Evolutionary conservation across 2,113 vertebrate species (phyloP).

Genomic region (Halichoerus grypus): DNA sequence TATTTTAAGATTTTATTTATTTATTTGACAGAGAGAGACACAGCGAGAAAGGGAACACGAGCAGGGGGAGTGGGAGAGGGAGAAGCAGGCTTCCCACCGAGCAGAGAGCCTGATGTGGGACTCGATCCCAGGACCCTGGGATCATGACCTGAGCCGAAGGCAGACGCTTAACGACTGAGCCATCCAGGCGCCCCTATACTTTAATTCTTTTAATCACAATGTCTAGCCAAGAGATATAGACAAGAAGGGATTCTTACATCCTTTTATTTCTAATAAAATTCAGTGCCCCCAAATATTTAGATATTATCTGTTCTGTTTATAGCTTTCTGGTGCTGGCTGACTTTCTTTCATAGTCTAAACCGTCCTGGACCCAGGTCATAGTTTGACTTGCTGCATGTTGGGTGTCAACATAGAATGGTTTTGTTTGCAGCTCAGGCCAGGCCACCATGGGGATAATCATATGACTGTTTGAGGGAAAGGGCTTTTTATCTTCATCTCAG

Average conservation of each 20-base stretch:
- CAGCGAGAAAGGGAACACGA: too few relatives aligned
- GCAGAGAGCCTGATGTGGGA: too few relatives aligned
- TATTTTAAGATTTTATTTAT: too few relatives aligned
- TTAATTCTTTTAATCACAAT: constrained; percentile 11
- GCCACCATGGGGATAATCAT: not conserved
- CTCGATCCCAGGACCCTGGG: too few relatives aligned
- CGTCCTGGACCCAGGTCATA: not conserved
- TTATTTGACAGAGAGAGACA: too few relatives aligned
- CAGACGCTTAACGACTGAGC: too few relatives aligned
- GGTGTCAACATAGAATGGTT: not conserved
- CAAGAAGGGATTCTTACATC: not conserved
- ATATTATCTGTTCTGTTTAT: not conserved
- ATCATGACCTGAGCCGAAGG: too few relatives aligned
- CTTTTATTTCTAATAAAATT: constrained; percentile 47
- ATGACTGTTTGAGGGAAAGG: not conserved
- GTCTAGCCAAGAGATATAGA: not conserved
- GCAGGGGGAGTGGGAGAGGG: too few relatives aligned
- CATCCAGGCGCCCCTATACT: not conserved
- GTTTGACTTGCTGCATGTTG: not conserved
- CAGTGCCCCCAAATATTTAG: not conserved
- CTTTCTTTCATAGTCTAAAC: not conserved
- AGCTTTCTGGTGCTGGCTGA: not conserved
- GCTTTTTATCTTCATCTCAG: constrained; percentile 19
- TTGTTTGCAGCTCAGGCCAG: not conserved
- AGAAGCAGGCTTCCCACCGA: too few relatives aligned